phyloP scores from a whole-genome alignment of 2,888 invertebrate genomes.

The Ferdinandea cuprea region DNA sequence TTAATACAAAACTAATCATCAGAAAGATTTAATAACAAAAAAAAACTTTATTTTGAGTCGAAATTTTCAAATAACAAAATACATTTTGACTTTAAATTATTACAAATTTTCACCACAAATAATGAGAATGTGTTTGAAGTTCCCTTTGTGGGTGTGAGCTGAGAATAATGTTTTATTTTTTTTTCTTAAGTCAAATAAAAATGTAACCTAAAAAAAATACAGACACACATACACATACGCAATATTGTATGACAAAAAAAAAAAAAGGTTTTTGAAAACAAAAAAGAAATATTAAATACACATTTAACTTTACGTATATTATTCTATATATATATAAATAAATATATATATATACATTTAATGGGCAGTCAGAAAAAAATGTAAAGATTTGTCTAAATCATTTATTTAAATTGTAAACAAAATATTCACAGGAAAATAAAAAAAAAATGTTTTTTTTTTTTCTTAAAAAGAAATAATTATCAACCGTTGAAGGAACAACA shows the following conservation, averaged over 20 bases:
- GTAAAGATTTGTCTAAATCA: constrained; percentile 78
- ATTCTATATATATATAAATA: constrained; percentile 71
- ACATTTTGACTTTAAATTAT: not conserved
- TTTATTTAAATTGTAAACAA: constrained; percentile 73
- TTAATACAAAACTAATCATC: constrained; percentile 28
- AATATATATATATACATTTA: constrained; percentile 72
- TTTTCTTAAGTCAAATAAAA: constrained; percentile 20
- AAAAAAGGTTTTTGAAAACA: constrained; percentile 56
- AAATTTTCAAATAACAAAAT: no score
- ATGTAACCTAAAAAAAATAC: constrained; percentile 19
- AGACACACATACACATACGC: constrained; percentile 28
- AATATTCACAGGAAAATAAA: constrained; percentile 30
- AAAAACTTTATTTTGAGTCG: constrained; percentile 10
- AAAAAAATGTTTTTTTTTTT: constrained; percentile 16
- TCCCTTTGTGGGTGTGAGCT: constrained; percentile 52
- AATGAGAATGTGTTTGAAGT: constrained; percentile 35
- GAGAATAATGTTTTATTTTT: constrained; percentile 34
- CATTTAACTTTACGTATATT: constrained; percentile 75
- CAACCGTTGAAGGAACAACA: constrained; percentile 37
- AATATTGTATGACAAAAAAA: constrained; percentile 55
- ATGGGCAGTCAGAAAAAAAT: constrained; percentile 78
- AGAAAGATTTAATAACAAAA: constrained; percentile 13
- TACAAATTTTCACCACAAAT: constrained; percentile 18
- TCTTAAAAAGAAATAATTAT: constrained; percentile 4
- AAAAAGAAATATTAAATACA: constrained; percentile 72